Evolutionary conservation across 2,113 vertebrate genomes (phyloP).

Genomic region (Onychostruthus taczanowskii): DNA sequence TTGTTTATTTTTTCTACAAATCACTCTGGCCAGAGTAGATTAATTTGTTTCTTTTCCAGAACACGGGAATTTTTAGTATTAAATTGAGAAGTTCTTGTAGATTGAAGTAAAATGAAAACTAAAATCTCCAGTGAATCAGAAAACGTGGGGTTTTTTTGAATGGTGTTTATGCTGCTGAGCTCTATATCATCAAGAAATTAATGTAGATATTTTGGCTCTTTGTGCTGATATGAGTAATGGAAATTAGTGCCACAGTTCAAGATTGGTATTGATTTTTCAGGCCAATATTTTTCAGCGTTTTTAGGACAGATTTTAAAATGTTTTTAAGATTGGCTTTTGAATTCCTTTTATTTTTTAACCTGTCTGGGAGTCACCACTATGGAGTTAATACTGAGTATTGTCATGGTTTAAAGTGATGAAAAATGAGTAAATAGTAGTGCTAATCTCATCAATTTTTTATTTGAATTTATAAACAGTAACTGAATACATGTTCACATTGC

Average conservation of each 20-base stretch:
- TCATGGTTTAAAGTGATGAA: neutral
- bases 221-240: neutral
- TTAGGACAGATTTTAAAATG: neutral
- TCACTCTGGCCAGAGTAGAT: neutral
- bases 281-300: neutral
- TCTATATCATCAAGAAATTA: neutral
- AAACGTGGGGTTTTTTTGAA: neutral
- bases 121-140: neutral
- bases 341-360: neutral
- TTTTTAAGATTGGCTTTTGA: neutral
- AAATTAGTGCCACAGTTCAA: neutral
- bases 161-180: accelerated
- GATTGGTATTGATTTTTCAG: neutral
- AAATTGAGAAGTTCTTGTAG: neutral
- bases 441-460: neutral
- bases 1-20: neutral
- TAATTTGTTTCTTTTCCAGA: neutral
- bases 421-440: neutral
- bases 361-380: neutral
- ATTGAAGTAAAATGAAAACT: neutral
- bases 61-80: neutral
- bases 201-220: neutral
- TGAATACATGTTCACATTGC: neutral
- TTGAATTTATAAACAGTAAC: neutral
- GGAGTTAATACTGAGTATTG: neutral